Conservation (phyloP, 2,797 vertebrate genomes). For the Enteromius unitaeniatus region DNA sequence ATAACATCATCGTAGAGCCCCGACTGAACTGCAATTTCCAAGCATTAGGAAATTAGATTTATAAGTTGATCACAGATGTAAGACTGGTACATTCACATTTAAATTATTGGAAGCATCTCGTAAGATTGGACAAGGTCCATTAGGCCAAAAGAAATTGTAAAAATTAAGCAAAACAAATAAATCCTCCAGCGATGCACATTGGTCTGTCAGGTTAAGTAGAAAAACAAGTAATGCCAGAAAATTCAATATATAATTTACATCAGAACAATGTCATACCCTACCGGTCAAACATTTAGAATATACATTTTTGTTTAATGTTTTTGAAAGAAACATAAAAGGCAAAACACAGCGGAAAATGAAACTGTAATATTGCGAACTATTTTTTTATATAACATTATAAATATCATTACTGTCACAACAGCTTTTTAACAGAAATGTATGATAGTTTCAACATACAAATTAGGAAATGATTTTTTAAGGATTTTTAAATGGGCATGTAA, state of each 20-base stretch:
- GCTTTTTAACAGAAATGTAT: too few relatives aligned
- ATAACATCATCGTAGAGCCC: slow-evolving; percentile 40
- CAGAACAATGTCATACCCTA: background rate
- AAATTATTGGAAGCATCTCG: slow-evolving; percentile 32
- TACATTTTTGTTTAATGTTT: background rate
- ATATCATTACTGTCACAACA: too few relatives aligned
- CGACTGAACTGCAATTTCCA: slow-evolving; percentile 54
- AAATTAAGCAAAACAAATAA: background rate
- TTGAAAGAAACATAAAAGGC: background rate
- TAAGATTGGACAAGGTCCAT: slow-evolving; percentile 6
- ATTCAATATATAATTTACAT: background rate
- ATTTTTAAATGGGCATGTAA: too few relatives aligned
- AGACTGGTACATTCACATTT: slow-evolving; percentile 41
- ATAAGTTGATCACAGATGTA: slow-evolving; percentile 47
- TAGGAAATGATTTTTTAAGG: too few relatives aligned
- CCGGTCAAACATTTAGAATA: background rate
- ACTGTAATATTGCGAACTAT: too few relatives aligned
- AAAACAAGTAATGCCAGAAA: background rate
- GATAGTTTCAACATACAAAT: too few relatives aligned
- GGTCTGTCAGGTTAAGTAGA: background rate
- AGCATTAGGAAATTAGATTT: slow-evolving; percentile 56
- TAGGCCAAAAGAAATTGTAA: background rate
- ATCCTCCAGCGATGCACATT: background rate
- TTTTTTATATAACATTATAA: too few relatives aligned
- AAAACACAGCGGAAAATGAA: too few relatives aligned